Conservation (phyloP, 1,140 invertebrate species). For the Euwallacea fornicatus region DNA sequence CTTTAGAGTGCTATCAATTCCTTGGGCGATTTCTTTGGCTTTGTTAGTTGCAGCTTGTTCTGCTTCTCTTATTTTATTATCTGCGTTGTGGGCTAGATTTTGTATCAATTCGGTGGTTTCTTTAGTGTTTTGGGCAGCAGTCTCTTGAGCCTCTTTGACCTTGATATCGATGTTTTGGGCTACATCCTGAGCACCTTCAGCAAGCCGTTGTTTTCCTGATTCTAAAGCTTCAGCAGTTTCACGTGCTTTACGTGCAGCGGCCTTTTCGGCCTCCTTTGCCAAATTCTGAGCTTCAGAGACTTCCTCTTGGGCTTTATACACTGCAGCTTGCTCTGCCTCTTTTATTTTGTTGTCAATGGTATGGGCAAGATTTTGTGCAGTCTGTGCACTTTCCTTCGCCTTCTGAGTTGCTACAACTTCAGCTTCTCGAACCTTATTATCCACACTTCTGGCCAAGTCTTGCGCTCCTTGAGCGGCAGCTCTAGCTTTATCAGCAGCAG, state of each 20-base stretch:
- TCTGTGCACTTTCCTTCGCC: constrained; percentile 29
- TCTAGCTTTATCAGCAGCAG: constrained; percentile 8
- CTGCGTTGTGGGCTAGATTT: constrained; percentile 29
- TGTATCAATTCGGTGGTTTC: constrained; percentile 28
- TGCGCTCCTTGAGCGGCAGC: constrained; percentile 22
- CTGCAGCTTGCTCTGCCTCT: constrained; percentile 21
- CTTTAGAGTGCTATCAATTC: constrained; percentile 32
- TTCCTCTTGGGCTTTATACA: constrained; percentile 21
- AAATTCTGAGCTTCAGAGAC: constrained; percentile 33
- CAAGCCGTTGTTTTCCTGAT: constrained; percentile 15
- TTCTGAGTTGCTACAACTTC: constrained; percentile 24
- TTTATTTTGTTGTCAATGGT: constrained; percentile 34
- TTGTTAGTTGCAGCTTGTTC: constrained; percentile 36
- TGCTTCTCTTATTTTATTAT: constrained; percentile 34
- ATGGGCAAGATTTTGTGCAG: constrained; percentile 27
- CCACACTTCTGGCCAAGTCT: constrained; percentile 31
- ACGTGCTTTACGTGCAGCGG: constrained; percentile 36
- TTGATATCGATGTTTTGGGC: constrained; percentile 36
- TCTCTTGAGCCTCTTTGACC: constrained; percentile 30
- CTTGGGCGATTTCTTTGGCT: constrained; percentile 33
- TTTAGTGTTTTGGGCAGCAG: constrained; percentile 22
- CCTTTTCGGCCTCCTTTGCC: constrained; percentile 26
- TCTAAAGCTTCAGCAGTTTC: constrained; percentile 28
- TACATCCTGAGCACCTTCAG: constrained; percentile 24
- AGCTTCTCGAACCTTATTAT: constrained; percentile 35